phyloP scores from a whole-genome alignment of 2,888 invertebrate genomes.

The Lycophotia porphyrea region DNA sequence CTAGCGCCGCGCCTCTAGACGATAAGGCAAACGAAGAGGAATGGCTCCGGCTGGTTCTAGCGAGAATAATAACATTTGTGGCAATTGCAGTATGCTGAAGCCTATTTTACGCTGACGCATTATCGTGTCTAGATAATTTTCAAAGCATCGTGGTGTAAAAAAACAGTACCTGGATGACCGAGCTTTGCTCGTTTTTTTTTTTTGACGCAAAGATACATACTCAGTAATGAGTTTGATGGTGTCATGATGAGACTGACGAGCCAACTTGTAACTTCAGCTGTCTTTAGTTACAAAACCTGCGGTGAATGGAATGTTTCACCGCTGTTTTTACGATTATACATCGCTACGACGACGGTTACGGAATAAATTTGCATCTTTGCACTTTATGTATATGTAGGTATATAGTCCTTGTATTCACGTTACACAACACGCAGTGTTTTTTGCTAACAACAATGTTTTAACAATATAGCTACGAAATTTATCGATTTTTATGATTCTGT shows the following conservation, averaged over 20 bases:
- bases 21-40: conserved; percentile 33
- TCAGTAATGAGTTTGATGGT: not conserved
- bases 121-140: too few relatives aligned
- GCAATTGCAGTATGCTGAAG: too few relatives aligned
- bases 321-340: conserved; percentile 32
- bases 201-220: too few relatives aligned
- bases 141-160: too few relatives aligned
- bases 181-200: too few relatives aligned
- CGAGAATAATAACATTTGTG: too few relatives aligned
- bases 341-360: conserved; percentile 16
- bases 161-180: too few relatives aligned
- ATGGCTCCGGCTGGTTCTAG: conserved; percentile 4
- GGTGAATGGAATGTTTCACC: conserved; percentile 7
- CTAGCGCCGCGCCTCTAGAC: not conserved
- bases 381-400: not conserved
- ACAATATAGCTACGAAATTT: not conserved
- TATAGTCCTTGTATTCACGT: not conserved
- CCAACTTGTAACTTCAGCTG: not conserved
- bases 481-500: not conserved
- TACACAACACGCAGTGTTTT: conserved; percentile 17
- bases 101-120: too few relatives aligned
- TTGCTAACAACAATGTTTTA: conserved; percentile 13
- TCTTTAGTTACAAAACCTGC: not conserved
- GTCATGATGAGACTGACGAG: not conserved
- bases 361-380: conserved; percentile 53